These are phyloP conservation scores for Hydriomena furcata DNA, from an alignment of 2,888 invertebrate species.

Conservation along the genomic window DNA sequence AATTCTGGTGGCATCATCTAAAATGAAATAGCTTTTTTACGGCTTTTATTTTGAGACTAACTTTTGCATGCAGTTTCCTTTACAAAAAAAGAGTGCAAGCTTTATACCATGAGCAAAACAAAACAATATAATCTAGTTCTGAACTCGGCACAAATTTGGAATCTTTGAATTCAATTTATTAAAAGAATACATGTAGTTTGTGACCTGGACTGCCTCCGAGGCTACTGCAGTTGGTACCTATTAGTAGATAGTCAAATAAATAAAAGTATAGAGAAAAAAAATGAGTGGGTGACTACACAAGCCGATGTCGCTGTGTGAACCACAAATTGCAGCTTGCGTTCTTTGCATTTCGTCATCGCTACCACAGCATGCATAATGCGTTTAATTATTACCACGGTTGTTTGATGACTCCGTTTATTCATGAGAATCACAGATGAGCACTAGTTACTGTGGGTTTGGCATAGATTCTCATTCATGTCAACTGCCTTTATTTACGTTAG, in stretches of 20 bases:
- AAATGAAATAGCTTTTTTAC: too few relatives aligned
- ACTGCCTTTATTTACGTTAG: conserved; percentile 30
- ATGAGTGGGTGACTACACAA: conserved; percentile 10
- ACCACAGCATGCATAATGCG: conserved; percentile 59
- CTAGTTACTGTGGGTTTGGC: conserved; percentile 34
- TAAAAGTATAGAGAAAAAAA: too few relatives aligned
- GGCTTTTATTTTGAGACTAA: too few relatives aligned
- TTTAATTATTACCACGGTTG: conserved; percentile 61
- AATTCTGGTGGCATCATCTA: too few relatives aligned
- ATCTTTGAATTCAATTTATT: too few relatives aligned
- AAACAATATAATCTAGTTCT: too few relatives aligned
- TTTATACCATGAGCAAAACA: too few relatives aligned
- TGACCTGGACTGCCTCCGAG: too few relatives aligned
- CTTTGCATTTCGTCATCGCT: conserved; percentile 60
- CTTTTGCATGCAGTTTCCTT: not conserved
- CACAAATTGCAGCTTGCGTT: conserved; percentile 54
- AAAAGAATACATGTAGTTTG: too few relatives aligned
- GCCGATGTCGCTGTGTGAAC: conserved; percentile 46
- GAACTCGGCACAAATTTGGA: too few relatives aligned
- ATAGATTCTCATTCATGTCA: conserved; percentile 47
- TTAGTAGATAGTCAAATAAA: not conserved
- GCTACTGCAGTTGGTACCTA: too few relatives aligned
- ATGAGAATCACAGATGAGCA: conserved; percentile 37
- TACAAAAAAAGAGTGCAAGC: too few relatives aligned
- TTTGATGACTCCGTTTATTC: conserved; percentile 62